Evolutionary conservation across 2,113 vertebrate species (phyloP), one percentile per base, ranked within the genome.

Genomic region (Nipponia nippon): DNA sequence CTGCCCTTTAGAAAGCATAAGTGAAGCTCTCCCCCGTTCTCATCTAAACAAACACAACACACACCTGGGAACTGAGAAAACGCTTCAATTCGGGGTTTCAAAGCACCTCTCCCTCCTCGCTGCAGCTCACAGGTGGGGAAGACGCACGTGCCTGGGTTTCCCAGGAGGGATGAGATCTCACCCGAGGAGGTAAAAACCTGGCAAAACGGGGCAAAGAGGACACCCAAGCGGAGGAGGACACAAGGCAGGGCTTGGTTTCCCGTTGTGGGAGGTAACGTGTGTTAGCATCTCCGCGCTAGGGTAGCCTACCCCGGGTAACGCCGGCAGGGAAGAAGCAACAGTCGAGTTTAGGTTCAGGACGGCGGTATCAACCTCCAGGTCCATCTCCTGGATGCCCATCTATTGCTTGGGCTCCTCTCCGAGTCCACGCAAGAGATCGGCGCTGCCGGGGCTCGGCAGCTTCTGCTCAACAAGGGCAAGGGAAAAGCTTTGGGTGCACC

Each of bases 231-330:
- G 55, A 58, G 32, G 21, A 34, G 40, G 25, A 47, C 61, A 30
- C 4, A 0, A 32, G 47, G 30, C 59, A 50, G 66, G 61, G 55
- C 55, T 83, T 1, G 1, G 36, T 2, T 32, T 46, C 20, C 77
- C 50, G n/a, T 21, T 2, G 0, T 0, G 6, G 2, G 59, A 12
- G 6, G 36, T 15, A 46, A 27, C 0, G 8, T 3, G 17, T 20
- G 55, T 1, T 7, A 5, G 29, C 66, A 79, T 42, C 87, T 7
- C 65, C 0, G 0, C 0, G 5, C 11, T 72, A 23, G 23, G 0
- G 10, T 10, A 58, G 62, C 55, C 90, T 2, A 4, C 8, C 81
- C 20, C 1, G 4, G 49, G 32, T 2, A 19, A 17, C 0, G 0
- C 12, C 2, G 58, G 53, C 63, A 52, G 47, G 30, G 42, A 26